phyloP scores from a whole-genome alignment of 2,888 invertebrate genomes.

The Drosophila kokeensis region DNA sequence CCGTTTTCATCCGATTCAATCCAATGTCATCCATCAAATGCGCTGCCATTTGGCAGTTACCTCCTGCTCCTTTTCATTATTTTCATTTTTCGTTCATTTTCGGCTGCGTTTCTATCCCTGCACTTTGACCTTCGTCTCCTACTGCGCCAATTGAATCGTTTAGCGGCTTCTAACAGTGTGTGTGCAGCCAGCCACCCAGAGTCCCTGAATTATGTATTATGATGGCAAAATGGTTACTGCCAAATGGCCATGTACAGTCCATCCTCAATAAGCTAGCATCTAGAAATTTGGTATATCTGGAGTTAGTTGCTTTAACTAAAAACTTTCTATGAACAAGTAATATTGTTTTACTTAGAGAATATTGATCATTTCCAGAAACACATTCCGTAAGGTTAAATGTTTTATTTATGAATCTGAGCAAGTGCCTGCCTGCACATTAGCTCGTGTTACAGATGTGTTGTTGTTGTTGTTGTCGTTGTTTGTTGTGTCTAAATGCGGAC shows the following conservation, averaged over 20 bases:
- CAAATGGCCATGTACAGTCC: conserved; percentile 21
- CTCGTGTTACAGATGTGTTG: no score
- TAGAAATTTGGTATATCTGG: background rate
- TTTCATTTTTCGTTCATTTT: conserved; percentile 34
- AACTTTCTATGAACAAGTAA: background rate
- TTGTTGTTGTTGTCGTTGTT: background rate
- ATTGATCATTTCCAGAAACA: background rate
- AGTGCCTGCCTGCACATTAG: background rate
- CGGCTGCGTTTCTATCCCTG: conserved; percentile 34
- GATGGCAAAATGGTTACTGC: conserved; percentile 5
- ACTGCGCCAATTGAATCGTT: conserved; percentile 66
- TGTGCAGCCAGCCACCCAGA: conserved; percentile 25
- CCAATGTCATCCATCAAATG: conserved; percentile 52
- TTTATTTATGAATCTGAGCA: background rate
- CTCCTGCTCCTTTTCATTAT: conserved; percentile 31
- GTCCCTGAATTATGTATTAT: conserved; percentile 1
- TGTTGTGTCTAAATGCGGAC: background rate
- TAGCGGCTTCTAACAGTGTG: conserved; percentile 46
- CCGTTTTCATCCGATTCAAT: conserved; percentile 17
- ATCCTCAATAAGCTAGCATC: background rate
- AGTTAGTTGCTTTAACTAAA: background rate
- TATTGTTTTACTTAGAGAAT: background rate
- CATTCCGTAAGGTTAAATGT: background rate
- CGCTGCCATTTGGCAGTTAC: conserved; percentile 65
- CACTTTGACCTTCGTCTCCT: conserved; percentile 68